These are phyloP conservation scores for Leucophenga maculata DNA, from an alignment of 2,888 invertebrate genomes.

Conservation along the genomic window DNA sequence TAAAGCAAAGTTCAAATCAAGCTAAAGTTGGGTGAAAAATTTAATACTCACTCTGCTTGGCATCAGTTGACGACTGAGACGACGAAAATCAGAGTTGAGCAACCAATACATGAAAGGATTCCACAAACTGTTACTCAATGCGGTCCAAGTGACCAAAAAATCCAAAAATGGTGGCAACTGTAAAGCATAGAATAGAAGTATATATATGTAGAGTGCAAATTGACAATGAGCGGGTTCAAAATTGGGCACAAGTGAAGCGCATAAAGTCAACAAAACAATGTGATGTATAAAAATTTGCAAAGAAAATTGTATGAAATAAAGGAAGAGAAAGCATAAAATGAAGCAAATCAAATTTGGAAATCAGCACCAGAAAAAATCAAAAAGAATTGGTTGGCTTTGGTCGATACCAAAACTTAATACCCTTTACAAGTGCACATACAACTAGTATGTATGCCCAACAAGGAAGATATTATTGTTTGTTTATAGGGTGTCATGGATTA, in stretches of 20 bases:
- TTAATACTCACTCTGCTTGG: conserved; percentile 81
- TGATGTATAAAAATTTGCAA: not conserved
- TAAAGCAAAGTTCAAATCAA: too few relatives aligned
- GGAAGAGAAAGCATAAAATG: not conserved
- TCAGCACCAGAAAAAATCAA: conserved; percentile 15
- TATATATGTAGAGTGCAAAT: not conserved
- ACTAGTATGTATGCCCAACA: too few relatives aligned
- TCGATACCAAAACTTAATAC: too few relatives aligned
- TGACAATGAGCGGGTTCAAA: not conserved
- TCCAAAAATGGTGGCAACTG: conserved; percentile 86
- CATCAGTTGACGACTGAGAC: conserved; percentile 83
- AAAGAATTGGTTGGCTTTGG: not conserved
- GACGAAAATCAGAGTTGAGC: conserved; percentile 87
- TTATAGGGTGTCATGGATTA: too few relatives aligned
- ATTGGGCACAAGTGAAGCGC: conserved; percentile 4
- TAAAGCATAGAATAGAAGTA: conserved; percentile 30
- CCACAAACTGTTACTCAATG: conserved; percentile 91
- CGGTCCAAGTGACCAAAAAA: conserved; percentile 89
- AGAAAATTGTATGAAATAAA: conserved; percentile 4
- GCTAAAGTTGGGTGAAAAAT: too few relatives aligned
- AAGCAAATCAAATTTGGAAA: not conserved
- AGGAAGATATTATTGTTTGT: too few relatives aligned
- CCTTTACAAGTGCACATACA: too few relatives aligned
- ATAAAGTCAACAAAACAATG: conserved; percentile 5
- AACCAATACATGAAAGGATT: conserved; percentile 92